Evolutionary conservation across 2,888 invertebrate genomes (phyloP).

Genomic region (Penaeus monodon): DNA sequence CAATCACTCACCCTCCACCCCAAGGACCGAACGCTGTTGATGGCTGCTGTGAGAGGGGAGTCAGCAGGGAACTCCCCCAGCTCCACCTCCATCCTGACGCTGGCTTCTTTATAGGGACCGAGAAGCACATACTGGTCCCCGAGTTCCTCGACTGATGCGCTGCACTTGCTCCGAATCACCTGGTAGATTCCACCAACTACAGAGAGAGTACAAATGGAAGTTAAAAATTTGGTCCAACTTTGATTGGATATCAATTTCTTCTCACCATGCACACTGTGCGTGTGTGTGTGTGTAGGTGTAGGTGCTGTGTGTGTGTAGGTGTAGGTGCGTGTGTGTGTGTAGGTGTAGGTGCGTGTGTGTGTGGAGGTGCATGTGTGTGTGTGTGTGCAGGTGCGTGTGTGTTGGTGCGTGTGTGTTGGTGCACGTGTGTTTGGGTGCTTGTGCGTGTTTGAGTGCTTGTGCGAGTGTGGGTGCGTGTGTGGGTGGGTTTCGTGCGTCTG

Average conservation of each 20-base stretch:
- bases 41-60: conserved; percentile 81
- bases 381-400: too few relatives aligned
- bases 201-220: conserved; percentile 67
- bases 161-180: conserved; percentile 97
- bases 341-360: too few relatives aligned
- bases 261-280: too few relatives aligned
- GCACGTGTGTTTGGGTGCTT: too few relatives aligned
- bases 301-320: too few relatives aligned
- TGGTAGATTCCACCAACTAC: conserved; percentile 99
- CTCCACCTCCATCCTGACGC: conserved; percentile 95
- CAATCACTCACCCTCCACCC: conserved; percentile 83
- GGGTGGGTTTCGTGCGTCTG: too few relatives aligned
- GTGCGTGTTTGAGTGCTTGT: too few relatives aligned
- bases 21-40: conserved; percentile 82
- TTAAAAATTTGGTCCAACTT: not conserved
- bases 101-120: conserved; percentile 93
- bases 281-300: too few relatives aligned
- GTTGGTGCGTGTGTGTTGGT: too few relatives aligned
- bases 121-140: conserved; percentile 97
- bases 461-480: too few relatives aligned
- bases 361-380: too few relatives aligned
- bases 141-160: conserved; percentile 95
- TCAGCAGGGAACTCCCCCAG: conserved; percentile 86
- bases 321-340: too few relatives aligned
- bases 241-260: not conserved